Evolutionary conservation across 2,797 vertebrate species (phyloP), one percentile per base, ranked within the genome.

Genomic region (Coilia nasus): DNA sequence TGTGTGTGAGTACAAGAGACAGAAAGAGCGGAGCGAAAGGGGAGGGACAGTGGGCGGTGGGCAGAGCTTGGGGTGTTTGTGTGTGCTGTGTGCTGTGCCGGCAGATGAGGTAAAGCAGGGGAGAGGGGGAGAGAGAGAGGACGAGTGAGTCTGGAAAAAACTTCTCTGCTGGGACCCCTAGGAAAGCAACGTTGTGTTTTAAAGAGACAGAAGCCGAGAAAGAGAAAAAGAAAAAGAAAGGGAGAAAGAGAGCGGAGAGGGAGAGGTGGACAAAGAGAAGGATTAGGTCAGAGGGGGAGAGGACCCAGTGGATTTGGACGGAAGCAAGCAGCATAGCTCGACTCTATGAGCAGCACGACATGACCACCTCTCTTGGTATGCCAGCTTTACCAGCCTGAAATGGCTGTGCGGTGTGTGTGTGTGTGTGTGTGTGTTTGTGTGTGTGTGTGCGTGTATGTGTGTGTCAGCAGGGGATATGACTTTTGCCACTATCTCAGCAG

Each of bases 111-210:
- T 75, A 75, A 59, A 60, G 60, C 83, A 86, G 62, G 83, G 82
- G 41, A 81, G 56, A 25, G 86, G 87, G 88, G 85, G 23, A 84
- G 88, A 54, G 50, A 54, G 67, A 75, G 67, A 75, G 67, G 35
- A 41, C 14, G 14, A 35, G 67, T 75, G 67, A 75, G 67, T 28
- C 14, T 75, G 67, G 67, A 75, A 75, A 31, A 75, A 75, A 75
- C 23, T 41, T 75, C 31, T 75, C 67, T 41, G 35, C 67, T 19
- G 67, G 31, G 28, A 75, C 28, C 67, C 67, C 1, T 19, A 17
- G 64, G 64, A 71, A 17, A 75, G 28, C 67, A 75, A 31, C 67
- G 28, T 75, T 31, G 15, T 75, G 31, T 31, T 75, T 75, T 75
- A 75, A 75, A 75, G 88, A 85, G 41, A 86, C 88, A 75, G 67